Percentiles rank a stretch among this genome's conserved stretches.
These are phyloP conservation scores for Labrus mixtus DNA, from an alignment of 2,113 vertebrate genomes.

Conservation along the genomic window DNA sequence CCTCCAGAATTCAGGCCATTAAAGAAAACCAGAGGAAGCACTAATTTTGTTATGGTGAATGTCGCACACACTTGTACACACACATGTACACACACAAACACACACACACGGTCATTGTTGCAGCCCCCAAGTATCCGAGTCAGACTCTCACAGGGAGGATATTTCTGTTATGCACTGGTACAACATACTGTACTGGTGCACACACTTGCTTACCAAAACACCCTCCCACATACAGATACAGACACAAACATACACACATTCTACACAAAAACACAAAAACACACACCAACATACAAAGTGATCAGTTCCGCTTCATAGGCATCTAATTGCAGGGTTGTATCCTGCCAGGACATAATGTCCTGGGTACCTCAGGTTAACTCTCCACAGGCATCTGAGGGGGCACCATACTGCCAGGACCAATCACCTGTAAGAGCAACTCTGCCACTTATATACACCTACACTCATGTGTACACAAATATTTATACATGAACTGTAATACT, in stretches of 20 bases:
- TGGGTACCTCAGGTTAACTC: slow-evolving; percentile 47
- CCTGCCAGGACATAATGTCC: slow-evolving; percentile 32
- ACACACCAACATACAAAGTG: slow-evolving; percentile 21
- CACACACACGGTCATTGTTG: slow-evolving; percentile 7
- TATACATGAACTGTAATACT: background rate
- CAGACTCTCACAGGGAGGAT: slow-evolving; percentile 1
- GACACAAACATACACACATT: slow-evolving; percentile 16
- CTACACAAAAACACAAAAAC: slow-evolving; percentile 9
- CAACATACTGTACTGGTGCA: slow-evolving; percentile 5
- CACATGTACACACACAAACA: slow-evolving; percentile 13
- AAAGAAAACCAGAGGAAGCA: slow-evolving; percentile 58
- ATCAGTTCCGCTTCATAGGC: slow-evolving; percentile 46
- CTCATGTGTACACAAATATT: background rate
- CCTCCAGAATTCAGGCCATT: slow-evolving; percentile 54
- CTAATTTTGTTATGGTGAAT: slow-evolving; percentile 47
- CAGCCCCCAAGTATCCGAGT: background rate
- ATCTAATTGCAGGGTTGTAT: slow-evolving; percentile 66
- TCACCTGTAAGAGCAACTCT: slow-evolving; percentile 27
- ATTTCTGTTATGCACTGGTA: slow-evolving; percentile 25
- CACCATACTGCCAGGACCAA: slow-evolving; percentile 44
- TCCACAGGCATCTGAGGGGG: slow-evolving; percentile 54
- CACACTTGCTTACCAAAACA: background rate
- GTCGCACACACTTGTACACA: slow-evolving; percentile 2
- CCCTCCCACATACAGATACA: slow-evolving; percentile 11
- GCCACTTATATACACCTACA: slow-evolving; percentile 8